Conservation (phyloP, 2,888 invertebrate species). For the Dorcus parallelipipedus region DNA sequence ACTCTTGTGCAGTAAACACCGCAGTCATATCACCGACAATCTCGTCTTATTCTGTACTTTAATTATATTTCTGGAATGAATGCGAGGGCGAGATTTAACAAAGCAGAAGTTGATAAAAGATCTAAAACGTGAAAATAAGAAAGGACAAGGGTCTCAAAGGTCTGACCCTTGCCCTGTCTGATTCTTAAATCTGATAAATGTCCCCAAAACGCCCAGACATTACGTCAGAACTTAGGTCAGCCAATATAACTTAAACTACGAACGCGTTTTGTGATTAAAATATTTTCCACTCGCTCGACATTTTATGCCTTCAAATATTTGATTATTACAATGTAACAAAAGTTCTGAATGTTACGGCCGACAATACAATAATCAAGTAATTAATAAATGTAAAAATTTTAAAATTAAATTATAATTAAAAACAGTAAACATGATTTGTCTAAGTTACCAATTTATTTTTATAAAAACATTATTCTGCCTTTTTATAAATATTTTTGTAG, state of each 20-base stretch:
- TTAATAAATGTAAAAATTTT: too few species aligned
- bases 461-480: too few species aligned
- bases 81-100: constrained; percentile 26
- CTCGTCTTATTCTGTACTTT: background rate
- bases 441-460: too few species aligned
- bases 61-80: constrained; percentile 15
- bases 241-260: background rate
- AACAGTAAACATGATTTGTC: too few species aligned
- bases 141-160: constrained; percentile 31
- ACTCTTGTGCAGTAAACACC: background rate
- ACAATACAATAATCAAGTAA: too few species aligned
- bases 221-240: constrained; percentile 28
- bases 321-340: too few species aligned
- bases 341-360: too few species aligned
- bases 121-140: constrained; percentile 26
- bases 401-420: too few species aligned
- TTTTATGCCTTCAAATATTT: too few species aligned
- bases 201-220: constrained; percentile 31
- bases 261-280: too few species aligned
- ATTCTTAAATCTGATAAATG: constrained; percentile 36
- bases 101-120: constrained; percentile 25
- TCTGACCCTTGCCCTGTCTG: constrained; percentile 39
- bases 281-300: too few species aligned
- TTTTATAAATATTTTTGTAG: too few species aligned
- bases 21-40: background rate